phyloP scores from a whole-genome alignment of 2,797 vertebrate species.

The Cyprinodon diabolis region DNA sequence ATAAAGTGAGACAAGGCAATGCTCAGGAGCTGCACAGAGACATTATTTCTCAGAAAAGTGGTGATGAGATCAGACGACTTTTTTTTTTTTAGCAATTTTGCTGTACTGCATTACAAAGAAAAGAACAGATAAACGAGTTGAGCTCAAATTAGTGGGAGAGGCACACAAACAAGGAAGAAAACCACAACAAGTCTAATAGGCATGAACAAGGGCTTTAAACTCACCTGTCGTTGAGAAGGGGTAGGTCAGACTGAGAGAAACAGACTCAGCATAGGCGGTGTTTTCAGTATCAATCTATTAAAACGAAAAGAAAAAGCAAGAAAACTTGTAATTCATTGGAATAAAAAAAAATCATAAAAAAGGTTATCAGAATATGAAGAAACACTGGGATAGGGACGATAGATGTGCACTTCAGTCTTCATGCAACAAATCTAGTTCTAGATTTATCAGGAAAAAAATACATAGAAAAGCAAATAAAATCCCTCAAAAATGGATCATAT shows the following conservation, averaged over 20 bases:
- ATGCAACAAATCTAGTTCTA: too few species aligned
- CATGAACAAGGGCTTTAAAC: not conserved
- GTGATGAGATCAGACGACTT: constrained; percentile 5
- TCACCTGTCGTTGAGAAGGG: constrained; percentile 54
- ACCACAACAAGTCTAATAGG: not conserved
- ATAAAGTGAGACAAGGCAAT: constrained; percentile 7
- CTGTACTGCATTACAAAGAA: constrained; percentile 33
- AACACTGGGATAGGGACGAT: not conserved
- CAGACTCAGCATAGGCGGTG: constrained; percentile 35
- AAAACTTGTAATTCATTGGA: not conserved
- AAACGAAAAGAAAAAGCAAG: constrained; percentile 1
- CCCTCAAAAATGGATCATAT: not conserved
- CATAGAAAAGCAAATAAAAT: not conserved
- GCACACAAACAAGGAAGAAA: constrained; percentile 32
- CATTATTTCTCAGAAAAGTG: not conserved
- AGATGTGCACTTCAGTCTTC: not conserved
- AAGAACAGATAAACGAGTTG: not conserved
- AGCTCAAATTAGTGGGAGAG: not conserved
- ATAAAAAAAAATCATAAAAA: not conserved
- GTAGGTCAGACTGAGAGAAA: constrained; percentile 62
- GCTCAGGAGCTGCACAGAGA: not conserved
- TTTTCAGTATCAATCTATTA: constrained; percentile 58
- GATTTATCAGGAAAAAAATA: not conserved
- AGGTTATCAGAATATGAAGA: not conserved
- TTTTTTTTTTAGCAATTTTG: constrained; percentile 38